Conservation (phyloP, 2,888 invertebrate species). For the Junonia oenone region DNA sequence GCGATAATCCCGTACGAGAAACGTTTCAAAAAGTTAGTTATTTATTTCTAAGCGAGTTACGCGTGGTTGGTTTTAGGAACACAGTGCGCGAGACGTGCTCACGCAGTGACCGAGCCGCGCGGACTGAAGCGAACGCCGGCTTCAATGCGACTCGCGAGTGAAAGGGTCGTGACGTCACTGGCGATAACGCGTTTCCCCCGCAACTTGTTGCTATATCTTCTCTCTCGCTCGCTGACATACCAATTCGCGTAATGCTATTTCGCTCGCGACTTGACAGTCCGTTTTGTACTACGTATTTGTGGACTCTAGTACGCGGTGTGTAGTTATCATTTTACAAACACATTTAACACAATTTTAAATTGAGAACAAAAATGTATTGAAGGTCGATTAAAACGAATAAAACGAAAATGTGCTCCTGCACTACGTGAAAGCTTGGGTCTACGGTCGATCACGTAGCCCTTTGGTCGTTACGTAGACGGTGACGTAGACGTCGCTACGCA, state of each 20-base stretch:
- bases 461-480: constrained; percentile 1
- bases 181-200: constrained; percentile 65
- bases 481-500: constrained; percentile 23
- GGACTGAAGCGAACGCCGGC: constrained; percentile 56
- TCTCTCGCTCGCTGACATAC: constrained; percentile 41
- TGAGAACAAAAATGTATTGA: constrained; percentile 8
- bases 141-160: constrained; percentile 57
- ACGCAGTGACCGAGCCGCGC: constrained; percentile 76
- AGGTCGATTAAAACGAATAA: constrained; percentile 1
- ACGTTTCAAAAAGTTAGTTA: constrained; percentile 37
- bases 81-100: constrained; percentile 65
- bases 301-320: constrained; percentile 6
- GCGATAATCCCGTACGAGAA: constrained; percentile 37
- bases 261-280: constrained; percentile 49
- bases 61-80: constrained; percentile 61
- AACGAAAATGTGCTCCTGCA: constrained; percentile 1
- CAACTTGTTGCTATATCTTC: constrained; percentile 68
- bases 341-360: constrained; percentile 6
- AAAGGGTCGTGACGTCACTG: constrained; percentile 81
- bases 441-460: not conserved
- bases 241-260: constrained; percentile 49
- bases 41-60: constrained; percentile 48
- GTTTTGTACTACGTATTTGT: constrained; percentile 28
- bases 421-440: constrained; percentile 7
- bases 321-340: constrained; percentile 15